Percentiles rank a stretch among this genome's conserved stretches.
Evolutionary conservation across 1,140 invertebrate species (phyloP).

Genomic region (Forficula auricularia): DNA sequence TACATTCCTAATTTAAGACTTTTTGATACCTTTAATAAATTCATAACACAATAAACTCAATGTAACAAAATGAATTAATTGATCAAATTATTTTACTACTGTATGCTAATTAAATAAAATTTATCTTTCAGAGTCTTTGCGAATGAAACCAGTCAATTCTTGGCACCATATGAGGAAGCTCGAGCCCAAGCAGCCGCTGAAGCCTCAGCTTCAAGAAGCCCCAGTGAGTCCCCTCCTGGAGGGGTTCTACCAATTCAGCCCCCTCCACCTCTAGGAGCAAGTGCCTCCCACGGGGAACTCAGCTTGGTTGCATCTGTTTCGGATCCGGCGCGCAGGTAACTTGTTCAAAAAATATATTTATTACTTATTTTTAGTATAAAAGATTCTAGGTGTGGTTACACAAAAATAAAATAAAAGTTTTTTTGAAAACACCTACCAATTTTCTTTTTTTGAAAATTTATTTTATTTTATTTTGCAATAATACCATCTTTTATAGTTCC

Average conservation of each 20-base stretch:
- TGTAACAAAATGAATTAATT: no score
- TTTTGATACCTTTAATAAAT: no score
- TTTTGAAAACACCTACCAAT: not conserved
- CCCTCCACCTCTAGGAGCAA: conserved; percentile 8
- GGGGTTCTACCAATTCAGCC: not conserved
- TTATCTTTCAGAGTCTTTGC: conserved; percentile 44
- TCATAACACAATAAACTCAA: no score
- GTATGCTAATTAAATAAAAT: no score
- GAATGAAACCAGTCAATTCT: conserved; percentile 52
- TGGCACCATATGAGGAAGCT: conserved; percentile 39
- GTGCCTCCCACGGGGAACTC: conserved; percentile 11
- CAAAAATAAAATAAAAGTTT: not conserved
- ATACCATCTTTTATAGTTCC: not conserved
- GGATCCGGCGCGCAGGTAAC: not conserved
- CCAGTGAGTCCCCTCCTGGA: conserved; percentile 20
- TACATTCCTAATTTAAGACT: no score
- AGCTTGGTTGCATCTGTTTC: conserved; percentile 5
- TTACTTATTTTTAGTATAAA: not conserved
- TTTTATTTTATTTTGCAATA: not conserved
- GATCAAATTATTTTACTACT: no score
- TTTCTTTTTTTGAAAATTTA: not conserved
- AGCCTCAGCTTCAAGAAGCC: conserved; percentile 33
- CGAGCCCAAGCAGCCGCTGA: conserved; percentile 19
- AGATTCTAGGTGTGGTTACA: not conserved
- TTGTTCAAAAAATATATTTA: not conserved